Conservation (phyloP, 2,888 invertebrate genomes). For the Oligia fasciuncula region DNA sequence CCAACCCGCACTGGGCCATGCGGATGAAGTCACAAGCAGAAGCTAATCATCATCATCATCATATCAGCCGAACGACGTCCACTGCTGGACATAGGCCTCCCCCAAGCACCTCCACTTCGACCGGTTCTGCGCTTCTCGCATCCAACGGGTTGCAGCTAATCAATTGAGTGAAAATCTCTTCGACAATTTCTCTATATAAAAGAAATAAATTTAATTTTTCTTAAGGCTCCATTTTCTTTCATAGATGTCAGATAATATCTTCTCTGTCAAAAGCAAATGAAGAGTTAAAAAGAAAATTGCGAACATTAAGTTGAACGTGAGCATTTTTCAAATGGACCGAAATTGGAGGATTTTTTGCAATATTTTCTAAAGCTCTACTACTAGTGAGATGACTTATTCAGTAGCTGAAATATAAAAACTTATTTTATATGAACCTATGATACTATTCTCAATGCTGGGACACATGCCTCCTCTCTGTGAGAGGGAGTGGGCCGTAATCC, state of each 20-base stretch:
- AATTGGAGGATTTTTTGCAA: constrained; percentile 31
- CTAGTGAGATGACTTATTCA: constrained; percentile 23
- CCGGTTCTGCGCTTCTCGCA: too few relatives aligned
- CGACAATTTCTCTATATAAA: neutral
- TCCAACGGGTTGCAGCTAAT: too few relatives aligned
- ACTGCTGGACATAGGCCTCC: too few relatives aligned
- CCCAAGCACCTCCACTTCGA: too few relatives aligned
- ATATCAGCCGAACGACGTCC: too few relatives aligned
- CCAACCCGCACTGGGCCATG: too few relatives aligned
- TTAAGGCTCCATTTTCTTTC: constrained; percentile 2
- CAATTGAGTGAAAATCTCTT: neutral
- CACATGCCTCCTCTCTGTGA: too few relatives aligned
- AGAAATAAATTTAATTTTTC: neutral
- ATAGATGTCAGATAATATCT: constrained; percentile 30
- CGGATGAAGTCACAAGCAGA: too few relatives aligned
- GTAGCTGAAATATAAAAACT: neutral
- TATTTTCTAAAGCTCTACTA: constrained; percentile 25
- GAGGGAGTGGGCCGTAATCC: too few relatives aligned
- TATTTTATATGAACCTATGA: neutral
- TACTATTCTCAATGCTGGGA: too few relatives aligned
- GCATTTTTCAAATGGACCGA: constrained; percentile 45
- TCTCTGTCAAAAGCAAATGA: constrained; percentile 36
- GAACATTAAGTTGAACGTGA: constrained; percentile 46
- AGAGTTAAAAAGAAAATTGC: constrained; percentile 49
- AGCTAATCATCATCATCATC: too few relatives aligned